Conservation (phyloP, 2,797 vertebrate genomes). For the Myotis planiceps region DNA sequence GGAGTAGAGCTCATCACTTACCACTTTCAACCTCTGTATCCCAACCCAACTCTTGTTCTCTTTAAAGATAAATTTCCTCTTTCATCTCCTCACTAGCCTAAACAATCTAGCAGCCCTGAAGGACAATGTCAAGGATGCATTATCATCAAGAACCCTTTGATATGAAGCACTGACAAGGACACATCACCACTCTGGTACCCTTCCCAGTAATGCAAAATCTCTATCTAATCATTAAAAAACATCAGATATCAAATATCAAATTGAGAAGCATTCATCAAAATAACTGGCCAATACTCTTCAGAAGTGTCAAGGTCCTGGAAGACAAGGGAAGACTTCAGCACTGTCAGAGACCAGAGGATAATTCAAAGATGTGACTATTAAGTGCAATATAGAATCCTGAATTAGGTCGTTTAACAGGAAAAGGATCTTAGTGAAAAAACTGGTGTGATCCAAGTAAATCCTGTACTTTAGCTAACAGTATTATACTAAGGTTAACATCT, state of each 20-base stretch:
- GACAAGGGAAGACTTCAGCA: background rate
- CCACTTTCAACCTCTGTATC: background rate
- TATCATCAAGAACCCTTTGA: background rate
- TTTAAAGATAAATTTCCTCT: background rate
- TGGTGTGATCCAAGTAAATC: background rate
- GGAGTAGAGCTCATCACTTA: background rate
- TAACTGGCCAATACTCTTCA: background rate
- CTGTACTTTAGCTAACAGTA: background rate
- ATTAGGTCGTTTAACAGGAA: background rate
- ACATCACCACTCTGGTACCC: background rate
- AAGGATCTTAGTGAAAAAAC: background rate
- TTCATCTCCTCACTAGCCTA: background rate
- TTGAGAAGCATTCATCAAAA: background rate
- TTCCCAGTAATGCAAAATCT: background rate
- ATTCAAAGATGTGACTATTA: background rate
- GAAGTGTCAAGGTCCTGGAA: background rate
- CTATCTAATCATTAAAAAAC: background rate
- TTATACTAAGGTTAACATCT: background rate
- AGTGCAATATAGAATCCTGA: background rate
- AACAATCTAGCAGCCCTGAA: background rate
- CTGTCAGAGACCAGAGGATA: background rate
- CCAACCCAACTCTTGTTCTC: background rate
- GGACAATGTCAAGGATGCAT: background rate
- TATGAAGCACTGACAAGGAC: background rate
- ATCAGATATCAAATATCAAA: background rate